phyloP scores from a whole-genome alignment of 2,797 vertebrate species.

The Apogon hyalosoma region DNA sequence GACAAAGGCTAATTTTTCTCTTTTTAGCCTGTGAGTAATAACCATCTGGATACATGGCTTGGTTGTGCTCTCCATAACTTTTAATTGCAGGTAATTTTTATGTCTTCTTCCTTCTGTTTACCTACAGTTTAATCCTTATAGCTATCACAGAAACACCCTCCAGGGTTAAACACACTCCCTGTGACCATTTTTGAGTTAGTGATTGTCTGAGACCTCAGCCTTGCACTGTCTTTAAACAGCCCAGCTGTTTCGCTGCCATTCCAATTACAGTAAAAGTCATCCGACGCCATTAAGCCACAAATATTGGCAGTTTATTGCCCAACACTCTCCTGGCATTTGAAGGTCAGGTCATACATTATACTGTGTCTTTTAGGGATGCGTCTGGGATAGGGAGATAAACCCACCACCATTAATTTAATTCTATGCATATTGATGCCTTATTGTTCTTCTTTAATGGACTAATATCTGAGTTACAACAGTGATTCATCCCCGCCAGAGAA shows the following conservation, averaged over 20 bases:
- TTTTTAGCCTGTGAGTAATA: constrained; percentile 65
- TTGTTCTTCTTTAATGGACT: constrained; percentile 87
- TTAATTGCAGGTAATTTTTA: constrained; percentile 74
- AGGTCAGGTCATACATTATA: constrained; percentile 99
- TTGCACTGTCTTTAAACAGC: constrained; percentile 93
- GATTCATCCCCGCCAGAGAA: constrained; percentile 81
- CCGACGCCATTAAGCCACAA: constrained; percentile 97
- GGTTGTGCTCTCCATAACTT: constrained; percentile 67
- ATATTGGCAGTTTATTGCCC: constrained; percentile 99
- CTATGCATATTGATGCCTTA: constrained; percentile 87
- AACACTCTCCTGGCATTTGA: constrained; percentile 98
- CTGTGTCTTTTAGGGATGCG: constrained; percentile 98
- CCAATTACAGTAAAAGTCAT: constrained; percentile 99
- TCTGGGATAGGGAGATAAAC: constrained; percentile 96
- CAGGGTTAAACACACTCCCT: constrained; percentile 81
- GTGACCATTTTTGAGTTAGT: constrained; percentile 80
- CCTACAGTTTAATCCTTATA: constrained; percentile 70
- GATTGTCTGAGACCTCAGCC: constrained; percentile 79
- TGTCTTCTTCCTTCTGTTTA: constrained; percentile 70
- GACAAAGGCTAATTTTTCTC: constrained; percentile 72
- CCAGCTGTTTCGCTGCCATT: constrained; percentile 97
- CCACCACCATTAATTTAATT: constrained; percentile 91
- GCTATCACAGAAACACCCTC: constrained; percentile 66
- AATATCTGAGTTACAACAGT: constrained; percentile 83
- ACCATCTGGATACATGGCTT: constrained; percentile 62